Evolutionary conservation across 2,797 vertebrate species (phyloP).

Genomic region (Lacerta agilis): DNA sequence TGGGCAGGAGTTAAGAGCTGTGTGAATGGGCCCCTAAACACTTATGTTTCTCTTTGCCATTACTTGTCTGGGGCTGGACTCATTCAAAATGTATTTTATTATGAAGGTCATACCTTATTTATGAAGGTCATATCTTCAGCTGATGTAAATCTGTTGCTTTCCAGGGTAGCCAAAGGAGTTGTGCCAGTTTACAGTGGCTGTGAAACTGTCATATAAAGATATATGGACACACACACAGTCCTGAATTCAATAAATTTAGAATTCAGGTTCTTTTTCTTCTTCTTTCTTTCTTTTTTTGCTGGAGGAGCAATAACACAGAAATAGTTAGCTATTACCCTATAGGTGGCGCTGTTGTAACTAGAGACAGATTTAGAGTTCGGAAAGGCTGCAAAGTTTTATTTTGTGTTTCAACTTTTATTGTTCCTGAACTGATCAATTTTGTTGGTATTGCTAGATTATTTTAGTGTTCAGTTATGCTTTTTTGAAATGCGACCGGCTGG

Average conservation of each 20-base stretch:
- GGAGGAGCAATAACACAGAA: background rate
- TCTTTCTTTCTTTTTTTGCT: background rate
- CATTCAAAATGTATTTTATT: background rate
- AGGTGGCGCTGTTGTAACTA: slow-evolving; percentile 70
- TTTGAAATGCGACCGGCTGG: background rate
- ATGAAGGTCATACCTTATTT: slow-evolving; percentile 6
- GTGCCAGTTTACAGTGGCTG: background rate
- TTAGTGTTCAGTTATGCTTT: slow-evolving; percentile 36
- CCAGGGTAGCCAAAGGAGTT: slow-evolving; percentile 8
- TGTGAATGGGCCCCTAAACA: background rate
- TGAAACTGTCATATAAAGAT: slow-evolving; percentile 19
- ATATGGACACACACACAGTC: background rate
- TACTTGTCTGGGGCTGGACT: fast-evolving
- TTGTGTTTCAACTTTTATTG: slow-evolving; percentile 23
- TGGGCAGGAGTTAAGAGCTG: background rate
- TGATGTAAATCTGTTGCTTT: background rate
- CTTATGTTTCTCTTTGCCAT: fast-evolving
- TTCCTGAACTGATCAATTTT: slow-evolving; percentile 37
- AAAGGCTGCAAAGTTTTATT: background rate
- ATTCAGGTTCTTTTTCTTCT: background rate
- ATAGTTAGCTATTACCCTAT: slow-evolving; percentile 13
- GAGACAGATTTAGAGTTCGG: background rate
- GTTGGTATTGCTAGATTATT: slow-evolving; percentile 27
- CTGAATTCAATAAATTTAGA: slow-evolving; percentile 4
- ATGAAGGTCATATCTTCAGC: background rate